These are phyloP conservation scores for Bovichtus variegatus DNA, from an alignment of 2,797 vertebrate species.

Conservation along the genomic window DNA sequence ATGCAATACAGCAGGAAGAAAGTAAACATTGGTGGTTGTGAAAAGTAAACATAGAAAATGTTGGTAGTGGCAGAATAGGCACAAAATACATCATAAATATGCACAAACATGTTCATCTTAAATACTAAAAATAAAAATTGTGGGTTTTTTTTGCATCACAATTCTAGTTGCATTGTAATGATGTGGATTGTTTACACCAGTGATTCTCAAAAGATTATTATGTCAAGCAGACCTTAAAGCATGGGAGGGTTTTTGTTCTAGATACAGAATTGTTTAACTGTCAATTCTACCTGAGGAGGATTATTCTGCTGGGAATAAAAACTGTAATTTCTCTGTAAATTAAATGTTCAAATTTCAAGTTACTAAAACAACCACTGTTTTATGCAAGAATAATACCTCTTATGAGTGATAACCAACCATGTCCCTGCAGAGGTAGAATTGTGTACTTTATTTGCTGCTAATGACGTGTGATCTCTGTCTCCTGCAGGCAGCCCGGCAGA, in stretches of 20 bases:
- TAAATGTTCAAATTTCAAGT: not conserved
- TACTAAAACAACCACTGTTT: not conserved
- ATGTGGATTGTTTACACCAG: too few relatives aligned
- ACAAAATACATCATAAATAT: not conserved
- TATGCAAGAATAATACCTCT: not conserved
- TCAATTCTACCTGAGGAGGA: not conserved
- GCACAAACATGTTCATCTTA: not conserved
- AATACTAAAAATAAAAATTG: too few relatives aligned
- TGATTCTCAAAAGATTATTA: too few relatives aligned
- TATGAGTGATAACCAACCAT: too few relatives aligned
- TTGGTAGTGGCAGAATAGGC: not conserved
- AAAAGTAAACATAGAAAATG: not conserved
- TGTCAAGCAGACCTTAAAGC: too few relatives aligned
- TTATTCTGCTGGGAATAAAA: not conserved
- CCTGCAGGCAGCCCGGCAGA: slow-evolving; percentile 91
- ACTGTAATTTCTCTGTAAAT: not conserved
- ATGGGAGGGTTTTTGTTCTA: not conserved
- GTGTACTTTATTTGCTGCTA: not conserved
- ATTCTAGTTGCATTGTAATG: too few relatives aligned
- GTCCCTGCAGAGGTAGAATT: not conserved
- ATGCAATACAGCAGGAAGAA: not conserved
- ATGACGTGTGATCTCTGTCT: not conserved
- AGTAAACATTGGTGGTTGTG: not conserved
- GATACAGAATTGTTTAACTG: not conserved
- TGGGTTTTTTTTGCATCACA: too few relatives aligned